Percentiles rank a stretch among this genome's conserved stretches.
phyloP scores from a whole-genome alignment of 1,140 invertebrate genomes.

The Episyrphus balteatus region DNA sequence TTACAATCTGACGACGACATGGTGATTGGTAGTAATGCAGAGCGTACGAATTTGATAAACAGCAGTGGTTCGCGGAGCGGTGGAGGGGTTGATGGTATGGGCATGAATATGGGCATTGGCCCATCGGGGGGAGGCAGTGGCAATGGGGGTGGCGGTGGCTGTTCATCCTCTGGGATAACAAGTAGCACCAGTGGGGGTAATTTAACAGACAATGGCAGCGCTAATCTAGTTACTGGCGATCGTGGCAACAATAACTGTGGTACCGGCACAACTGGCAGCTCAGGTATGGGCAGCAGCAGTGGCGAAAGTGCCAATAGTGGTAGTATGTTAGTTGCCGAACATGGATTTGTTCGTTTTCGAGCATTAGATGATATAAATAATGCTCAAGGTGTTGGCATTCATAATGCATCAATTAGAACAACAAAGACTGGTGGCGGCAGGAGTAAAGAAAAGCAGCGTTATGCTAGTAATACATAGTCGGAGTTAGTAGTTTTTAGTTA shows the following conservation, averaged over 20 bases:
- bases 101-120: conserved; percentile 1
- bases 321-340: conserved; percentile 74
- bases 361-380: conserved; percentile 44
- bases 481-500: too few species aligned
- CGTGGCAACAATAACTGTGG: background rate
- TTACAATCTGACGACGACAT: conserved; percentile 22
- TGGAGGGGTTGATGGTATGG: background rate
- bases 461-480: conserved; percentile 1
- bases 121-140: background rate
- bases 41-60: conserved; percentile 25
- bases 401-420: conserved; percentile 9
- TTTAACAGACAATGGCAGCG: background rate
- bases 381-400: conserved; percentile 7
- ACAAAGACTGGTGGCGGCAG: background rate
- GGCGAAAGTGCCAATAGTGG: conserved; percentile 15
- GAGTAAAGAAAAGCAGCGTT: conserved; percentile 1
- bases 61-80: background rate
- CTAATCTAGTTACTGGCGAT: background rate
- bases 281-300: too few species aligned
- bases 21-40: conserved; percentile 19
- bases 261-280: background rate
- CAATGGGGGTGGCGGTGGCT: conserved; percentile 1
- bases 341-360: conserved; percentile 72
- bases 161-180: background rate
- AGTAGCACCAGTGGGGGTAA: background rate